Percentiles rank a stretch among this genome's conserved stretches.
These are phyloP conservation scores for Urosaurus nigricauda DNA, from an alignment of 2,797 vertebrate genomes.

Conservation along the genomic window DNA sequence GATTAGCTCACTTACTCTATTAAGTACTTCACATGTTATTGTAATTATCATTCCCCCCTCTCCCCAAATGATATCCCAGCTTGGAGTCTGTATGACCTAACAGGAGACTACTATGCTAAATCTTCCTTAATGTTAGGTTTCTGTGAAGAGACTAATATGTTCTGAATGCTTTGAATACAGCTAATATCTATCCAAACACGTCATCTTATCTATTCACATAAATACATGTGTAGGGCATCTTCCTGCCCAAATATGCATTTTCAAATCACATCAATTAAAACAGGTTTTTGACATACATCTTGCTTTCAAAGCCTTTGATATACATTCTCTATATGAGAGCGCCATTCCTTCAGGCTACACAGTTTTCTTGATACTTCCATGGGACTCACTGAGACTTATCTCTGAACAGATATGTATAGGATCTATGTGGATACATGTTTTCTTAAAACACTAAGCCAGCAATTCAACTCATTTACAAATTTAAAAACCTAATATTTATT, in stretches of 20 bases:
- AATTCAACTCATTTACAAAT: no score
- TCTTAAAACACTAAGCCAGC: no score
- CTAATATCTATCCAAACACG: background rate
- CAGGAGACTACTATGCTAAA: background rate
- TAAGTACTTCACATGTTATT: slow-evolving; percentile 22
- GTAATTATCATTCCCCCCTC: slow-evolving; percentile 1
- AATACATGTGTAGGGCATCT: background rate
- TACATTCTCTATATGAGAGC: no score
- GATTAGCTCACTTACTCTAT: background rate
- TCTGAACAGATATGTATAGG: no score
- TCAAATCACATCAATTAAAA: background rate
- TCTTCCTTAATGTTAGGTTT: slow-evolving; percentile 32
- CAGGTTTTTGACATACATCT: background rate
- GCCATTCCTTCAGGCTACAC: no score
- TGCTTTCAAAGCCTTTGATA: background rate
- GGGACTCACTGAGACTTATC: background rate
- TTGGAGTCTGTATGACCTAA: background rate
- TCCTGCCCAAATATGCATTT: background rate
- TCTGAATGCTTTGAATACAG: slow-evolving; percentile 43
- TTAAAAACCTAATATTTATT: no score
- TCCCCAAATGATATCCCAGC: background rate
- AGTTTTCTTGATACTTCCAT: background rate
- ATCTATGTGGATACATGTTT: no score
- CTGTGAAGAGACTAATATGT: slow-evolving; percentile 15
- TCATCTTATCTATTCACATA: slow-evolving; percentile 21